Evolutionary conservation across 2,113 vertebrate species (phyloP).

Genomic region (Trichechus manatus): DNA sequence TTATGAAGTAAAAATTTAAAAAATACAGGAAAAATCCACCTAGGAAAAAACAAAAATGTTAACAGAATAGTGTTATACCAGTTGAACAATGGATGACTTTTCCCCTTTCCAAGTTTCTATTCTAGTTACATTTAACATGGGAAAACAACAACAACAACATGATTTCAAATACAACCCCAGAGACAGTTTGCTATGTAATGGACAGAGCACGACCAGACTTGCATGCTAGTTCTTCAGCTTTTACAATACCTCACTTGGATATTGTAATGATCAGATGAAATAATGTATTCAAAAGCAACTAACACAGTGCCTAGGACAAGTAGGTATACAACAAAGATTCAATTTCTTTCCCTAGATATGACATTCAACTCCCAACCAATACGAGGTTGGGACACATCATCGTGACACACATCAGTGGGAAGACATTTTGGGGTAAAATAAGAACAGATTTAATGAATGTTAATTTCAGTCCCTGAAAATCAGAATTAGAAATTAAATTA

Average conservation of each 20-base stretch:
- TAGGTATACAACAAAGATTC: not conserved
- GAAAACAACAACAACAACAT: not conserved
- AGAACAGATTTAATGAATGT: not conserved
- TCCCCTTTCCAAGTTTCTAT: not conserved
- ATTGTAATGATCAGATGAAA: not conserved
- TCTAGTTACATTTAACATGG: not conserved
- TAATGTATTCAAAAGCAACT: not conserved
- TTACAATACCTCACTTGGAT: not conserved
- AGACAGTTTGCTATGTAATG: not conserved
- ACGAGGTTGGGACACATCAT: not conserved
- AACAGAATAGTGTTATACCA: not conserved
- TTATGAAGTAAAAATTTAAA: not conserved
- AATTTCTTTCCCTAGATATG: not conserved
- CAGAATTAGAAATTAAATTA: constrained; percentile 54
- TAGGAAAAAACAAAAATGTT: not conserved
- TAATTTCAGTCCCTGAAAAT: constrained; percentile 27
- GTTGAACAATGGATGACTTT: not conserved
- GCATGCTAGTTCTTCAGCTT: not conserved
- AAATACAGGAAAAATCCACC: not conserved
- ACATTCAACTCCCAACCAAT: not conserved
- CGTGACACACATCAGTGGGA: not conserved
- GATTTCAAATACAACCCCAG: constrained; percentile 45
- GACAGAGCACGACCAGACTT: not conserved
- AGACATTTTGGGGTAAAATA: not conserved
- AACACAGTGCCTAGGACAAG: not conserved